These are phyloP conservation scores for Aurelia aurita DNA, from an alignment of 30 jellyfish, hydroid and myxozoan genomes.

Conservation along the genomic window DNA sequence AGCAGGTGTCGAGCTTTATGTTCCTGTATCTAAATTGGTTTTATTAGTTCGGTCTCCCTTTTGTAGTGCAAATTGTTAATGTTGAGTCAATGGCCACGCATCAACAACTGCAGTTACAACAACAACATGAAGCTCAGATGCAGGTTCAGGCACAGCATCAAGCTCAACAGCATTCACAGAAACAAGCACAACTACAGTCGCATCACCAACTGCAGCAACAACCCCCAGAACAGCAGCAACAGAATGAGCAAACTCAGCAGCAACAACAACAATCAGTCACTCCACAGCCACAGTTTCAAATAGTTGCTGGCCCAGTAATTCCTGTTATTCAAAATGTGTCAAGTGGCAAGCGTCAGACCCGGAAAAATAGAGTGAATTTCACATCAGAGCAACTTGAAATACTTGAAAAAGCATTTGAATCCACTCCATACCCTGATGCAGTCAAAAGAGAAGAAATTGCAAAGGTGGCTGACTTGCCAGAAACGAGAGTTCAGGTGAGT, in stretches of 20 bases:
- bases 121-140: constrained; percentile 30
- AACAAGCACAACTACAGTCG: constrained; percentile 22
- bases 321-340: constrained; percentile 9
- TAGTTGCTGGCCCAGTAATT: background rate
- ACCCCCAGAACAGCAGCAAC: constrained; percentile 53
- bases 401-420: constrained; percentile 87
- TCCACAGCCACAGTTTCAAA: constrained; percentile 45
- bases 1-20: too few species aligned
- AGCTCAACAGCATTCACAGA: constrained; percentile 30
- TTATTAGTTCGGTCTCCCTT: background rate
- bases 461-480: constrained; percentile 83
- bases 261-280: constrained; percentile 26
- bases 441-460: constrained; percentile 91
- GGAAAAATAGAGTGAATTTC: constrained; percentile 85
- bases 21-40: too few species aligned
- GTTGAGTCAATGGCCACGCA: constrained; percentile 16
- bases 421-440: constrained; percentile 96
- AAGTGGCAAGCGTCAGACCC: constrained; percentile 75
- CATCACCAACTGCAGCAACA: constrained; percentile 54
- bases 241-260: constrained; percentile 43
- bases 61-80: constrained; percentile 30
- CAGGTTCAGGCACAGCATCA: constrained; percentile 29
- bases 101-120: constrained; percentile 8
- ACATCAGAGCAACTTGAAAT: constrained; percentile 83
- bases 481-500: constrained; percentile 96